Conservation (phyloP, 1,140 invertebrate species). For the Tribolium castaneum region DNA sequence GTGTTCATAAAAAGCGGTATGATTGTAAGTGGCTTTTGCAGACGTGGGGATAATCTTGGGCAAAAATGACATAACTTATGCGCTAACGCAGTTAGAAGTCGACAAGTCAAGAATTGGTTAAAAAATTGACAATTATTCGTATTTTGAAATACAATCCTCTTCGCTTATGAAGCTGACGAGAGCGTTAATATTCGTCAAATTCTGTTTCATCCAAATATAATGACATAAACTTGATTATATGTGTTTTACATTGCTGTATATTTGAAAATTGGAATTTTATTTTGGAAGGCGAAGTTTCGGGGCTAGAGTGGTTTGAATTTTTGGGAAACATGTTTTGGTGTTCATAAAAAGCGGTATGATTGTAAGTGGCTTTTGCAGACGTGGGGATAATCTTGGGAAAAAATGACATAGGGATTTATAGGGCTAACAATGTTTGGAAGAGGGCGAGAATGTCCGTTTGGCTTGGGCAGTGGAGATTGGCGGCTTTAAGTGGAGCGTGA, state of each 20-base stretch:
- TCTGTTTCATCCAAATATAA: too few species aligned
- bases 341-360: conserved; percentile 62
- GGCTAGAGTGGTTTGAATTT: too few species aligned
- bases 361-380: conserved; percentile 62
- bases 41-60: conserved; percentile 60
- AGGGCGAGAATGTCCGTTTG: conserved; percentile 56
- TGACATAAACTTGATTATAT: too few species aligned
- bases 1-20: conserved; percentile 62
- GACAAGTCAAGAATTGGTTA: too few species aligned
- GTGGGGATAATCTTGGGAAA: conserved; percentile 60
- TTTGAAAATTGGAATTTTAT: too few species aligned
- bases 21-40: conserved; percentile 62
- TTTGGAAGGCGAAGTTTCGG: too few species aligned
- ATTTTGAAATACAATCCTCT: too few species aligned
- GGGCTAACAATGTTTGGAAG: conserved; percentile 60
- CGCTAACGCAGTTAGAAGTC: too few species aligned
- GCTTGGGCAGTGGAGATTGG: conserved; percentile 57
- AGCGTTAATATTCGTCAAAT: too few species aligned
- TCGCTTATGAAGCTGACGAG: too few species aligned
- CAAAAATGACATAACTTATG: conserved; percentile 62
- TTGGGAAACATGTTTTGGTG: background rate
- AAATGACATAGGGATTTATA: conserved; percentile 63
- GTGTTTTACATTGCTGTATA: too few species aligned
- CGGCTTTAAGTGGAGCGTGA: conserved; percentile 52
- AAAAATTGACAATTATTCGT: too few species aligned